Evolutionary conservation across 2,888 invertebrate genomes (phyloP).

Genomic region (Oscheius sp.): DNA sequence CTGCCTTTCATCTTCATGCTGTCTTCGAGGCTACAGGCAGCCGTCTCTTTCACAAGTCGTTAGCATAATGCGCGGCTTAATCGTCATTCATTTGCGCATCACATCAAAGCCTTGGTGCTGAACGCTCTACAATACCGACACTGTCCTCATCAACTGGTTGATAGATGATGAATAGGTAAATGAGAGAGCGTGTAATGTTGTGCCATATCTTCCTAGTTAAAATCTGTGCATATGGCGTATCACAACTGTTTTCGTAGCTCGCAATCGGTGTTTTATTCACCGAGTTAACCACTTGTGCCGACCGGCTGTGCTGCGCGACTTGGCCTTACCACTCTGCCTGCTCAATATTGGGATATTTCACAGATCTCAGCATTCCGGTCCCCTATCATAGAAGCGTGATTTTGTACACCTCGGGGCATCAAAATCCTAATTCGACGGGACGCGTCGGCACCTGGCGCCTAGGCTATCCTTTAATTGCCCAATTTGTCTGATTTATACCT

Average conservation of each 20-base stretch:
- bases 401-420: conserved; percentile 29
- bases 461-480: conserved; percentile 35
- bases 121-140: neutral
- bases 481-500: conserved; percentile 37
- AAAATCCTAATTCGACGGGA: conserved; percentile 18
- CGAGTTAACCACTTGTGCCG: conserved; percentile 23
- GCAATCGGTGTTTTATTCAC: conserved; percentile 21
- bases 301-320: neutral
- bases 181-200: too few relatives aligned
- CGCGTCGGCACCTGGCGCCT: conserved; percentile 33
- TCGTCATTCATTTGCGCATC: conserved; percentile 31
- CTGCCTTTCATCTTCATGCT: conserved; percentile 10
- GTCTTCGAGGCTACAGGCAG: conserved; percentile 19
- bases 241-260: conserved; percentile 23
- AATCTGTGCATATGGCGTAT: conserved; percentile 28
- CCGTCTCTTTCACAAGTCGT: conserved; percentile 27
- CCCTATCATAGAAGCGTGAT: conserved; percentile 1
- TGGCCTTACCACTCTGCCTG: neutral
- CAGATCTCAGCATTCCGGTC: too few relatives aligned
- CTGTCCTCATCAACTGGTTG: neutral
- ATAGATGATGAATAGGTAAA: too few relatives aligned
- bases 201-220: too few relatives aligned
- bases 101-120: conserved; percentile 23
- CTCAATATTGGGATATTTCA: too few relatives aligned
- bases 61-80: conserved; percentile 31